These are phyloP conservation scores for Epinephelus malabaricus DNA, from an alignment of 2,797 vertebrate species.

Conservation along the genomic window DNA sequence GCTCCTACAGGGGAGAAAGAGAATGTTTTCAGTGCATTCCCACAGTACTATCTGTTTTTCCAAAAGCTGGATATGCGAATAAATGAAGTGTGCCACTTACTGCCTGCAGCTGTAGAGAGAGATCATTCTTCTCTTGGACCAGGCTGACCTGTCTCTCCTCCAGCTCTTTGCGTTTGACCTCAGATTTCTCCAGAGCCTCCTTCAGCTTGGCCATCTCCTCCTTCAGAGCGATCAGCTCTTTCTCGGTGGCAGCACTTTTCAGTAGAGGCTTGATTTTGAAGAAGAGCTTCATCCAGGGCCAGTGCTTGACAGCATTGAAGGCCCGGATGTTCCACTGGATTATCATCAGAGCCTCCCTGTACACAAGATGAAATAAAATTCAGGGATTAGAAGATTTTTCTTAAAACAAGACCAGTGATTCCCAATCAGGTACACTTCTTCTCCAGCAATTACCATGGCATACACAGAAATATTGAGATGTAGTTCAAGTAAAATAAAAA, in stretches of 20 bases:
- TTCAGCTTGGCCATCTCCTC: conserved; percentile 83
- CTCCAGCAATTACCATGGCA: not conserved
- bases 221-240: conserved; percentile 82
- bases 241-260: conserved; percentile 92
- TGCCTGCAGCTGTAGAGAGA: conserved; percentile 93
- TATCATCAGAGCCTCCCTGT: conserved; percentile 92
- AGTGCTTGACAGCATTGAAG: conserved; percentile 94
- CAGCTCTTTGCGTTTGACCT: conserved; percentile 92
- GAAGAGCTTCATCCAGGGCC: conserved; percentile 97
- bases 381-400: conserved; percentile 57
- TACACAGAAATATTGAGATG: not conserved
- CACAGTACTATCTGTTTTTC: not conserved
- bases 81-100: conserved; percentile 82
- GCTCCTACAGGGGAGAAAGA: conserved; percentile 84
- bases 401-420: not conserved
- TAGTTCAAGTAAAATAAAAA: not conserved
- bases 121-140: conserved; percentile 92
- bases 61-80: conserved; percentile 11
- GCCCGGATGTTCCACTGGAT: conserved; percentile 97
- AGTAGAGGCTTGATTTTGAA: conserved; percentile 96
- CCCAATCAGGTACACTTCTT: not conserved
- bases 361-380: not conserved
- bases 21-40: not conserved
- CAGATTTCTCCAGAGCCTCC: conserved; percentile 87
- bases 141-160: conserved; percentile 95